Conservation (phyloP, 2,888 invertebrate genomes). For the Phorcus lineatus region DNA sequence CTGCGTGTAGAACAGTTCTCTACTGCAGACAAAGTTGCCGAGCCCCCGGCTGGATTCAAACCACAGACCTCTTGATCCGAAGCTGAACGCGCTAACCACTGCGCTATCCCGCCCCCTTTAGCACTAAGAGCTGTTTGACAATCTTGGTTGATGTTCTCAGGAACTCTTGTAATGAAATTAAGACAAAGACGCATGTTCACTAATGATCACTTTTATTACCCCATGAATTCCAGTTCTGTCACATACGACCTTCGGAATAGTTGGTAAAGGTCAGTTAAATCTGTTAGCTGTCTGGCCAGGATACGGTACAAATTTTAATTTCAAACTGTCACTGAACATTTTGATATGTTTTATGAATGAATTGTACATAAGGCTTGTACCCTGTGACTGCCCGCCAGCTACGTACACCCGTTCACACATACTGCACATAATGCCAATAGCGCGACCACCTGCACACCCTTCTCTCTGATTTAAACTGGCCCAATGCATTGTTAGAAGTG, state of each 20-base stretch:
- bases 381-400: constrained; percentile 7
- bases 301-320: constrained; percentile 11
- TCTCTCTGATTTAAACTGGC: constrained; percentile 18
- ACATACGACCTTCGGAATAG: constrained; percentile 4
- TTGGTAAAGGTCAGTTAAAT: background rate
- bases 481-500: constrained; percentile 5
- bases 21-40: too few species aligned
- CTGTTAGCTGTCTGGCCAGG: background rate
- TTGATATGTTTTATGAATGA: constrained; percentile 21
- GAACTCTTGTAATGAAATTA: too few species aligned
- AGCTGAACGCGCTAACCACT: too few species aligned
- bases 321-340: background rate
- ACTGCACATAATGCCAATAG: constrained; percentile 25
- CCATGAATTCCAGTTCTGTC: too few species aligned
- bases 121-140: too few species aligned
- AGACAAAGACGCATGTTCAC: too few species aligned
- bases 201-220: too few species aligned
- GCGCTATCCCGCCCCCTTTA: too few species aligned
- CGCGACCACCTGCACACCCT: constrained; percentile 20
- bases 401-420: constrained; percentile 22
- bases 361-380: constrained; percentile 22
- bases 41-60: too few species aligned
- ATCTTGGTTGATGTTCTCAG: too few species aligned
- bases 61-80: too few species aligned
- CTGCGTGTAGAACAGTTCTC: too few species aligned